These are phyloP conservation scores for Drosophila pallidifrons DNA, from an alignment of 1,140 invertebrate species.

Conservation along the genomic window DNA sequence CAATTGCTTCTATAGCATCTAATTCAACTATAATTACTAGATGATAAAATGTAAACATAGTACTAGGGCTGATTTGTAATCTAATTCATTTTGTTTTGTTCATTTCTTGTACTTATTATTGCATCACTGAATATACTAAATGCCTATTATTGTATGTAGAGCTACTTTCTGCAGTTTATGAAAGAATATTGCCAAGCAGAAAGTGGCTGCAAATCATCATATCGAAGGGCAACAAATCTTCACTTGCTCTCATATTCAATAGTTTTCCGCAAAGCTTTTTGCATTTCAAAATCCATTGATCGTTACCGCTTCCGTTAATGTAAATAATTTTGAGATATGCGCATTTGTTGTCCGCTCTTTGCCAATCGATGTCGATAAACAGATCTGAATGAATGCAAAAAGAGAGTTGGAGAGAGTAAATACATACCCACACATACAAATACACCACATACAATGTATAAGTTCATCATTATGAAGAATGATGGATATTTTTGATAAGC, in stretches of 20 bases:
- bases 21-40: slow-evolving; percentile 2
- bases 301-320: slow-evolving; percentile 2
- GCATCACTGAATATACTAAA: not conserved
- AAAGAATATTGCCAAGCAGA: not conserved
- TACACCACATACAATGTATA: not conserved
- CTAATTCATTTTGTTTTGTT: not conserved
- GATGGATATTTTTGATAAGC: slow-evolving; percentile 37
- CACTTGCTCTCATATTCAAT: slow-evolving; percentile 15
- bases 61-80: slow-evolving; percentile 10
- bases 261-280: slow-evolving; percentile 2
- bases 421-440: not conserved
- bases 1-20: slow-evolving; percentile 13
- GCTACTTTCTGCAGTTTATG: not conserved
- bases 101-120: slow-evolving; percentile 10
- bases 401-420: not conserved
- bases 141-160: not conserved
- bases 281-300: slow-evolving; percentile 1
- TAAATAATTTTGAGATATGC: slow-evolving; percentile 34
- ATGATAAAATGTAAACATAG: slow-evolving; percentile 6
- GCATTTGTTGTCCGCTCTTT: slow-evolving; percentile 30
- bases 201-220: not conserved
- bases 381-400: not conserved
- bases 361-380: slow-evolving; percentile 14
- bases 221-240: slow-evolving; percentile 10
- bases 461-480: slow-evolving; percentile 7